Evolutionary conservation across 2,113 vertebrate genomes (phyloP).

Genomic region (Alaudala cheleensis): DNA sequence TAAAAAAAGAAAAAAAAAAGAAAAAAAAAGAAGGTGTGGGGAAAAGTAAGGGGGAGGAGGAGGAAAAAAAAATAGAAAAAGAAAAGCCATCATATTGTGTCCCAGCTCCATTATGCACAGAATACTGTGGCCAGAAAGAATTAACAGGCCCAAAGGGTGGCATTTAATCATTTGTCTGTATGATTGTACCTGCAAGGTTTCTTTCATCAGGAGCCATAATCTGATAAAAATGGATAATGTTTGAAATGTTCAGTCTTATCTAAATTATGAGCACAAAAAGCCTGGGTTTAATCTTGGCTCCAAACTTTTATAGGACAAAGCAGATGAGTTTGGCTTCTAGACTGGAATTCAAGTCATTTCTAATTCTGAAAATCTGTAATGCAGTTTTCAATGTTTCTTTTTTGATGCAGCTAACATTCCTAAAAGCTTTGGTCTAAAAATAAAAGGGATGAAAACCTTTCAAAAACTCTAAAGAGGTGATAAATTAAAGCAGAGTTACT

Average conservation of each 20-base stretch:
- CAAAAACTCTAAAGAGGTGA: not conserved
- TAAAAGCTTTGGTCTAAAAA: not conserved
- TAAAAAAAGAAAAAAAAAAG: not conserved
- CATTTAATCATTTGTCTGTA: conserved; percentile 40
- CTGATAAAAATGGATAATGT: conserved; percentile 18
- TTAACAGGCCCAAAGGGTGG: conserved; percentile 41
- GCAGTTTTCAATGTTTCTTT: not conserved
- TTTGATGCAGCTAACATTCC: not conserved
- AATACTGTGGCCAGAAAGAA: conserved; percentile 42
- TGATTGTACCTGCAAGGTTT: conserved; percentile 42
- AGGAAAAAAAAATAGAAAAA: not conserved
- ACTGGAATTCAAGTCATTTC: not conserved
- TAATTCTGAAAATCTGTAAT: not conserved
- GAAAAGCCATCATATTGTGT: conserved; percentile 16
- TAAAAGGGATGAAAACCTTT: not conserved
- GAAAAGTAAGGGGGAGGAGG: not conserved
- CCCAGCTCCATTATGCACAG: conserved; percentile 21
- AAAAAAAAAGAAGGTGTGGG: rapidly evolving
- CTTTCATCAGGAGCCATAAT: conserved; percentile 49
- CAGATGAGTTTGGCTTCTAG: not conserved
- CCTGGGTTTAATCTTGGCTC: not conserved
- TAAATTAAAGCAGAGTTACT: not conserved
- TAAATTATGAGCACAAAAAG: conserved; percentile 1
- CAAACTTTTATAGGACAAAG: not conserved
- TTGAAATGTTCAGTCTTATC: not conserved